Evolutionary conservation across 2,797 vertebrate species (phyloP).

Genomic region (Luscinia megarhynchos): DNA sequence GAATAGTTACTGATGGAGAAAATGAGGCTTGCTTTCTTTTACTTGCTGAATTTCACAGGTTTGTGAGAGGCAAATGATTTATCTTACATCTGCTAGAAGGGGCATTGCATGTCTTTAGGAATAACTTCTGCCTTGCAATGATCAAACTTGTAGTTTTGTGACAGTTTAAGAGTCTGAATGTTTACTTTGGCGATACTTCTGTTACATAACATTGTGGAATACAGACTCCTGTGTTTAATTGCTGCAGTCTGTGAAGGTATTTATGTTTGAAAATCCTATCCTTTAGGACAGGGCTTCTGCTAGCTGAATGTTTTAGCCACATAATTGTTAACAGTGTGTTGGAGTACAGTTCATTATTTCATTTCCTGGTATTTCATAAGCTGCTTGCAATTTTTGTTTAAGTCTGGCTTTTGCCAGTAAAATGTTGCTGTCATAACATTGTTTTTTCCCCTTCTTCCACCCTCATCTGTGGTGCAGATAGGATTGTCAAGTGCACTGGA

Average conservation of each 20-base stretch:
- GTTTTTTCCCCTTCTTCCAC: neutral
- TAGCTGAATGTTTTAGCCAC: neutral
- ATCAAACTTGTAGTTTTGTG: neutral
- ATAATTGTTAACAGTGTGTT: neutral
- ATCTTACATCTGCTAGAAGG: neutral
- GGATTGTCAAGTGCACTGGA: neutral
- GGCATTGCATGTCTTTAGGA: neutral
- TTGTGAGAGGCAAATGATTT: neutral
- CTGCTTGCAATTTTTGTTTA: neutral
- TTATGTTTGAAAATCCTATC: neutral
- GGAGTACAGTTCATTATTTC: neutral
- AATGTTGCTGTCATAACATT: neutral
- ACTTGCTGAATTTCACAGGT: neutral
- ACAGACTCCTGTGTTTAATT: neutral
- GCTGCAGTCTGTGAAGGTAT: neutral
- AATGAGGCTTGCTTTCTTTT: neutral
- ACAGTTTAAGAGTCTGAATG: neutral
- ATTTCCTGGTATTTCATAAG: slow-evolving; percentile 33
- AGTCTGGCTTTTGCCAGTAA: neutral
- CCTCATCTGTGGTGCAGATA: neutral
- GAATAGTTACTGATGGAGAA: neutral
- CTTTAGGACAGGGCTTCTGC: neutral
- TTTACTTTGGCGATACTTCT: neutral
- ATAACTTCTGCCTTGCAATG: neutral
- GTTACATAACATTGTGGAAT: neutral